Conservation (phyloP, 1,140 invertebrate species). For the Cydia splendana region DNA sequence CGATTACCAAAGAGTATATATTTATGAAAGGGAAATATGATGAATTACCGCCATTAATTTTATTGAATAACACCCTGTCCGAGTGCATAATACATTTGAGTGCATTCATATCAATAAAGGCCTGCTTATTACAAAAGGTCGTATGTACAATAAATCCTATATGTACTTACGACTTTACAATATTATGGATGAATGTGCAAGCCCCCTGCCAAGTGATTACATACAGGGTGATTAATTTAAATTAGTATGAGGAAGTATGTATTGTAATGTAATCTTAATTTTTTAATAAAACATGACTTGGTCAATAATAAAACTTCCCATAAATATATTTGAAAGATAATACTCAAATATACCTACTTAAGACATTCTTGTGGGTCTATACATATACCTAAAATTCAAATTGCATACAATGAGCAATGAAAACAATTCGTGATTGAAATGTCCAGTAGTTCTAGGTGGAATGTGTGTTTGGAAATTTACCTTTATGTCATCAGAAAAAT, state of each 20-base stretch:
- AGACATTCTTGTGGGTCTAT: no score
- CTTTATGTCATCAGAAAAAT: no score
- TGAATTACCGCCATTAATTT: neutral
- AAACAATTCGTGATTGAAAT: no score
- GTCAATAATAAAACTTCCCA: no score
- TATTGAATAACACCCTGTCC: constrained; percentile 8
- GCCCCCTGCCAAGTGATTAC: constrained; percentile 9
- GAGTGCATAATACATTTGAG: constrained; percentile 13
- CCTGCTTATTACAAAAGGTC: neutral
- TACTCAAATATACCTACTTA: no score
- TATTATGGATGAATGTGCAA: neutral
- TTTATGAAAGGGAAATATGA: constrained; percentile 6
- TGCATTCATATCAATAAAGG: neutral
- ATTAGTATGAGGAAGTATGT: neutral
- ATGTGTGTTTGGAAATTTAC: no score
- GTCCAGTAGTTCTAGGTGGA: no score
- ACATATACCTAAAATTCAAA: no score
- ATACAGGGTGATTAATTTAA: neutral
- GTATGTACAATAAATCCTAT: neutral
- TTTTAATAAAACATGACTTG: no score
- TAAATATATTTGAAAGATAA: no score
- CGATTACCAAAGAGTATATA: no score
- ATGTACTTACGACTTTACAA: neutral
- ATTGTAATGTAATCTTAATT: neutral
- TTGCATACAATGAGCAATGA: no score